Conservation (phyloP, 2,113 vertebrate species). For the Phrynocephalus versicolor region DNA sequence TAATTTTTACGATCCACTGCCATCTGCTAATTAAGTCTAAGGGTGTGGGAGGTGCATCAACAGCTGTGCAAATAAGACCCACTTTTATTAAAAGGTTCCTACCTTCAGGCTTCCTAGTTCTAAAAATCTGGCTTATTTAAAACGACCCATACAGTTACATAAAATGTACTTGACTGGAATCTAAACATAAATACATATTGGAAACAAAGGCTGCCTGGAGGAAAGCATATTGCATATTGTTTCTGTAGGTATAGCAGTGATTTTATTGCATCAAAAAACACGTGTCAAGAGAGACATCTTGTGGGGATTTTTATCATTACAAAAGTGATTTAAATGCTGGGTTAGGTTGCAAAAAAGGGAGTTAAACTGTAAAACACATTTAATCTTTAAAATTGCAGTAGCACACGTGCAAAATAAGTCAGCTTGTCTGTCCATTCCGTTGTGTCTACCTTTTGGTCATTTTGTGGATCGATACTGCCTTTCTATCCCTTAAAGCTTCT, state of each 20-base stretch:
- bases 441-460: too few relatives aligned
- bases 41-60: neutral
- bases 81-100: constrained; percentile 12
- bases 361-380: neutral
- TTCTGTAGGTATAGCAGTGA: neutral
- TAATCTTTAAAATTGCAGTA: neutral
- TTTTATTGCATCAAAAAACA: neutral
- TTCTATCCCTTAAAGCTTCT: too few relatives aligned
- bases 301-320: constrained; percentile 38
- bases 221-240: neutral
- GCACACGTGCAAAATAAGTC: neutral
- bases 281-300: constrained; percentile 66
- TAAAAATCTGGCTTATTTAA: constrained; percentile 6
- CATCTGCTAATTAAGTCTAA: neutral
- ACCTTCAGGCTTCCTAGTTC: neutral
- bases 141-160: rapidly evolving
- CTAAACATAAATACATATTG: constrained; percentile 4
- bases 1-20: too few relatives aligned
- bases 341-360: neutral
- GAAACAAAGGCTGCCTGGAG: rapidly evolving
- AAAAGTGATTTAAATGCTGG: neutral
- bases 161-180: neutral
- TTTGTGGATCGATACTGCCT: too few relatives aligned
- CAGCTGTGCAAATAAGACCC: constrained; percentile 10
- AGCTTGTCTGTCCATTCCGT: too few relatives aligned